Conservation (phyloP, 2,888 invertebrate genomes). For the Leptogaster cylindrica region DNA sequence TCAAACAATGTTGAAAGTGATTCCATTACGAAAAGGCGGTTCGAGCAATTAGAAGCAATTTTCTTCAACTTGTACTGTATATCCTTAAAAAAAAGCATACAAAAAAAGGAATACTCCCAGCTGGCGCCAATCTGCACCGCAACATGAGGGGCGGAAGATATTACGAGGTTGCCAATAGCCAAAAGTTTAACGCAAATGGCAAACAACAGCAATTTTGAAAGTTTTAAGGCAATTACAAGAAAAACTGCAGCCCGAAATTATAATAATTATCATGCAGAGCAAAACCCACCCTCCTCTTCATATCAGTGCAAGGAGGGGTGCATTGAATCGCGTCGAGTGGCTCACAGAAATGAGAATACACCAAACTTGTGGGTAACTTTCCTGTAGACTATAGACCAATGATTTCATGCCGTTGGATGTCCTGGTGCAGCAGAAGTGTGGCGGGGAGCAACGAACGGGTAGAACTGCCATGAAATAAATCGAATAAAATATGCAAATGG, state of each 20-base stretch:
- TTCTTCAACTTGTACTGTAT: constrained; percentile 15
- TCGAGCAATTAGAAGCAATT: constrained; percentile 38
- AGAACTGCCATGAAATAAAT: no score
- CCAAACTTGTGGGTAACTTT: constrained; percentile 33
- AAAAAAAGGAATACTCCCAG: background rate
- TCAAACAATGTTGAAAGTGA: constrained; percentile 2
- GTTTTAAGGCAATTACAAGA: constrained; percentile 39
- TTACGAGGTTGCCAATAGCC: constrained; percentile 40
- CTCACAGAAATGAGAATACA: constrained; percentile 27
- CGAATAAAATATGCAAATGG: constrained; percentile 47
- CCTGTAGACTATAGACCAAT: constrained; percentile 21
- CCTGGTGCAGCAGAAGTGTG: constrained; percentile 14
- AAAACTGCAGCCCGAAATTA: constrained; percentile 39
- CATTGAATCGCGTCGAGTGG: constrained; percentile 1
- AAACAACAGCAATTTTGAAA: constrained; percentile 39
- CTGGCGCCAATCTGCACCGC: constrained; percentile 30
- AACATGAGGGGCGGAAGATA: constrained; percentile 18
- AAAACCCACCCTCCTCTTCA: background rate
- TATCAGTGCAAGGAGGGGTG: background rate
- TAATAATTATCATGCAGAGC: constrained; percentile 39
- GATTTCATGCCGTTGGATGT: constrained; percentile 33
- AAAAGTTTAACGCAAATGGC: constrained; percentile 36
- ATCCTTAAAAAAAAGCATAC: no score
- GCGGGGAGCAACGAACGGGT: background rate
- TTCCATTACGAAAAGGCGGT: background rate